These are phyloP conservation scores for Ramazzottius varieornatus DNA, from an alignment of 2,888 invertebrate species.

Conservation along the genomic window DNA sequence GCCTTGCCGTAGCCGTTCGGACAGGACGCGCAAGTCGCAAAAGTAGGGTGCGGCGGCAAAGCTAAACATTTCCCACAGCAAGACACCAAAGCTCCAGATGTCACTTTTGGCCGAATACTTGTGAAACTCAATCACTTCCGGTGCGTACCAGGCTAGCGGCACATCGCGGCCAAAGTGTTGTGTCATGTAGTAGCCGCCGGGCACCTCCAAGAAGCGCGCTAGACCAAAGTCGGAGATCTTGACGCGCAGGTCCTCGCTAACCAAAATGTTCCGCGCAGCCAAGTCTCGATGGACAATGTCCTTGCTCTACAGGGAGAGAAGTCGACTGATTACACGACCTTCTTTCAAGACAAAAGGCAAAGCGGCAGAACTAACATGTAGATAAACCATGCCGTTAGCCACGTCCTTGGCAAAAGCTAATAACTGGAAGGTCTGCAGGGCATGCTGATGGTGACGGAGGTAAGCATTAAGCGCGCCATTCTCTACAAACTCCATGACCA, in stretches of 20 bases:
- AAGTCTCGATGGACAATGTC: not conserved
- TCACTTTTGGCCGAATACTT: not conserved
- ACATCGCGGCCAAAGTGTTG: not conserved
- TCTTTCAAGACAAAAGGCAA: not conserved
- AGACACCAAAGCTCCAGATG: not conserved
- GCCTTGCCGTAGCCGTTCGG: not conserved
- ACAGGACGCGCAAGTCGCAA: not conserved
- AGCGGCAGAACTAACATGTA: no score
- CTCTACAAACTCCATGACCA: not conserved
- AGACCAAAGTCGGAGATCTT: not conserved
- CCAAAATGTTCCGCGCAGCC: not conserved
- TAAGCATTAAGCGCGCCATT: not conserved
- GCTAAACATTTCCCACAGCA: not conserved
- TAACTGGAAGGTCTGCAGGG: not conserved
- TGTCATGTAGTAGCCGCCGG: not conserved
- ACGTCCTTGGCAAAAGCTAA: not conserved
- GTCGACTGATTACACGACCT: not conserved
- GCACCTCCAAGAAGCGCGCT: not conserved
- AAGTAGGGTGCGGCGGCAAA: not conserved
- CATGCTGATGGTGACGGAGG: not conserved
- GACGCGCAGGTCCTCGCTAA: not conserved
- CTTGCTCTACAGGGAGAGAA: not conserved
- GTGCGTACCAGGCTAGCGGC: not conserved
- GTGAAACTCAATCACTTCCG: conserved; percentile 1
- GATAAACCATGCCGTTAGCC: conserved; percentile 1